Percentiles rank a stretch among this genome's conserved stretches.
phyloP scores from a whole-genome alignment of 1,140 invertebrate genomes.

The Cyrtorhinus lividipennis region DNA sequence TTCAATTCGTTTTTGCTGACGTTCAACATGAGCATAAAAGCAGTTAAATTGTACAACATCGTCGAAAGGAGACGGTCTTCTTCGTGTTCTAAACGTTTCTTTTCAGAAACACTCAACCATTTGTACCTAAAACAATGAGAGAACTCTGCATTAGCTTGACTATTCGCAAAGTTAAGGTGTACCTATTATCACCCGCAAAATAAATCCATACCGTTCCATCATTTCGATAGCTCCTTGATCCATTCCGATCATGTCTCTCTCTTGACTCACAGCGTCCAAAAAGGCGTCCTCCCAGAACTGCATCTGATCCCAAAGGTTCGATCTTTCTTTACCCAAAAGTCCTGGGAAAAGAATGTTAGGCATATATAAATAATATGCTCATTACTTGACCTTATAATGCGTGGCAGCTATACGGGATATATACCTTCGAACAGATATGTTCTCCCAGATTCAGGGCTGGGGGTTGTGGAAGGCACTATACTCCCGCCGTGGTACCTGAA shows the following conservation, averaged over 20 bases:
- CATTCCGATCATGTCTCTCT: conserved; percentile 98
- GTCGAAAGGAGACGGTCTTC: conserved; percentile 93
- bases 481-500: conserved; percentile 79
- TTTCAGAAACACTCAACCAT: conserved; percentile 80
- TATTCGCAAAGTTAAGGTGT: too few species aligned
- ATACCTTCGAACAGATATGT: conserved; percentile 85
- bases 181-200: not conserved
- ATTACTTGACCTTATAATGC: not conserved
- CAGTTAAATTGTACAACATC: conserved; percentile 90
- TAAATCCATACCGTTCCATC: conserved; percentile 71
- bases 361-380: not conserved
- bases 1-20: conserved; percentile 74
- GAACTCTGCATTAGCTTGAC: too few species aligned
- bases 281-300: conserved; percentile 99
- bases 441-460: conserved; percentile 68
- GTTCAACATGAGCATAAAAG: conserved; percentile 89
- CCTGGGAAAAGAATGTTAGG: conserved; percentile 22
- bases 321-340: conserved; percentile 53
- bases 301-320: conserved; percentile 96
- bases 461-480: conserved; percentile 63
- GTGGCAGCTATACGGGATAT: not conserved
- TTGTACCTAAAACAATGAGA: conserved; percentile 56
- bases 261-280: conserved; percentile 95
- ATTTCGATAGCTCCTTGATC: conserved; percentile 97
- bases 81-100: conserved; percentile 92